Conservation (phyloP, 2,888 invertebrate species). For the Conistra vaccinii region DNA sequence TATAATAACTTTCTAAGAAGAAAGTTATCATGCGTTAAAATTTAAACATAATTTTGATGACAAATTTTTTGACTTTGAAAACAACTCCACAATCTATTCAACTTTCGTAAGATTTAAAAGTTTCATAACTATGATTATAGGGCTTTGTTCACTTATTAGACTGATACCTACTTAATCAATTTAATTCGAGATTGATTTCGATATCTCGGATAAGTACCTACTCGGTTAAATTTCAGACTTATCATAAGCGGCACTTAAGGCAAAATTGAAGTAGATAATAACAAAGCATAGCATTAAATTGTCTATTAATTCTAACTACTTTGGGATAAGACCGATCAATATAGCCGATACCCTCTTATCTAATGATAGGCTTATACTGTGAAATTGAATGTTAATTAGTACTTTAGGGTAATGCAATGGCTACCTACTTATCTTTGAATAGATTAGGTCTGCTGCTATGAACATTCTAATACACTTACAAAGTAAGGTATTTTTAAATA, state of each 20-base stretch:
- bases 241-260: conserved; percentile 53
- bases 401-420: conserved; percentile 30
- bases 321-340: conserved; percentile 56
- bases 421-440: conserved; percentile 24
- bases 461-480: neutral
- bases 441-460: conserved; percentile 7
- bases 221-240: conserved; percentile 42
- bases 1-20: too few relatives aligned
- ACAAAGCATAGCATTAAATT: conserved; percentile 59
- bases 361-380: conserved; percentile 53
- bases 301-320: conserved; percentile 56
- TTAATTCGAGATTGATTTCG: conserved; percentile 42
- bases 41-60: neutral
- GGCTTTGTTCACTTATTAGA: conserved; percentile 13
- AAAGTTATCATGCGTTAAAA: neutral
- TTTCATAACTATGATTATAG: conserved; percentile 15
- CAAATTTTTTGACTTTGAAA: neutral
- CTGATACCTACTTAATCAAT: conserved; percentile 34
- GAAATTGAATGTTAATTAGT: conserved; percentile 60
- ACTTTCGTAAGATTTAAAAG: conserved; percentile 27
- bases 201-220: conserved; percentile 31
- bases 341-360: conserved; percentile 53
- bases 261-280: conserved; percentile 56
- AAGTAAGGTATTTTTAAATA: neutral
- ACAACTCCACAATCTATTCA: neutral